These are phyloP conservation scores for Drosophila ananassae DNA, from an alignment of 1,140 invertebrate genomes.

Conservation along the genomic window DNA sequence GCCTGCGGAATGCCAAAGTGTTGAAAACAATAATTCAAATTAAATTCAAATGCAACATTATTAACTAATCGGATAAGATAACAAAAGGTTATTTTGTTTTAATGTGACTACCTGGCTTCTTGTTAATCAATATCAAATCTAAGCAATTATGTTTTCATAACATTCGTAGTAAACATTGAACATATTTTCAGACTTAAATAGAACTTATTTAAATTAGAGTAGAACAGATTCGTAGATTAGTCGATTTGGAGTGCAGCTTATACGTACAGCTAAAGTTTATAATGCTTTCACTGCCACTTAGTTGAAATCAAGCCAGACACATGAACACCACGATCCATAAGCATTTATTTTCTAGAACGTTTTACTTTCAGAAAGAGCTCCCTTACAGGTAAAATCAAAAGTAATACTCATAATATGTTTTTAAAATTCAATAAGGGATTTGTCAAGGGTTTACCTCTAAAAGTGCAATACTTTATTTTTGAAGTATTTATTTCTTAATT, in stretches of 20 bases:
- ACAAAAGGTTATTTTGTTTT: constrained; percentile 23
- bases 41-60: constrained; percentile 30
- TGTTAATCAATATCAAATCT: constrained; percentile 30
- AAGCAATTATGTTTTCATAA: constrained; percentile 17
- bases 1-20: constrained; percentile 71
- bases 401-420: not conserved
- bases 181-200: constrained; percentile 25
- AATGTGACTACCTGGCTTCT: constrained; percentile 60
- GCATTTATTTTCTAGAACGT: constrained; percentile 1
- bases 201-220: constrained; percentile 35
- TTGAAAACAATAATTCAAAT: constrained; percentile 27
- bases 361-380: constrained; percentile 2
- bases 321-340: constrained; percentile 35
- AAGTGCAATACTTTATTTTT: too few relatives aligned
- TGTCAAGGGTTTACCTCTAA: not conserved
- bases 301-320: constrained; percentile 38
- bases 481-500: not conserved
- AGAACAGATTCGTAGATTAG: constrained; percentile 59
- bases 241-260: constrained; percentile 42
- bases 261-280: constrained; percentile 38
- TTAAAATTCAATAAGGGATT: not conserved
- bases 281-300: constrained; percentile 59
- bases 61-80: constrained; percentile 23
- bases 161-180: constrained; percentile 43
- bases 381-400: constrained; percentile 14